Evolutionary conservation across 23 tunicate species (phyloP), one percentile per base, ranked within the genome.

Genomic region (Corella eumyota): DNA sequence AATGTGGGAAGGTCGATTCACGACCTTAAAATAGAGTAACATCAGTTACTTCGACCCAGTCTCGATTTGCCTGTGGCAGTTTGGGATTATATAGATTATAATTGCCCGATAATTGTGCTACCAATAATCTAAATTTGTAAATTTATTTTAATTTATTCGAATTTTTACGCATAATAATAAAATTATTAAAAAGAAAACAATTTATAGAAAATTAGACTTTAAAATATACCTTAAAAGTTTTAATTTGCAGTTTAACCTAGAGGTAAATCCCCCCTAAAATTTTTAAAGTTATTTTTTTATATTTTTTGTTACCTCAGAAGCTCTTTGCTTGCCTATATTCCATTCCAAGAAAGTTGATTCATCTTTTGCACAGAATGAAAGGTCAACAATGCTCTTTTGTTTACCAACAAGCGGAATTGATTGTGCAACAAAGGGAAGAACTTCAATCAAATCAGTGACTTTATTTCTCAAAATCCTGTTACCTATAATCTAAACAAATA

Each of bases 301-400:
- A n/a, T n/a, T n/a, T n/a, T n/a, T n/a, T n/a, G 54, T 47, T 36
- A 82, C 94, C 71, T 84, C 83, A 9, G 94, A 60, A 13, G 94
- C 94, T 0, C 81, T 53, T 64, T 84, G 94, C 36, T 84, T 84
- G 25, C 94, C 94, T 44, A 75, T 64, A 50, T 84, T 84, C 94
- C 94, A 84, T 15, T 70, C 78, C 29, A 70, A 40, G 54, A 75
- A 84, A 11, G 75, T 78, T 2, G 77, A 54, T 69, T 84, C 94
- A 0, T 77, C 25, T 62, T 59, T 45, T 24, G 94, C 94, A 49
- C 77, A 76, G 48, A 84, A 84, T 26, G 94, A 83, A 45, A 75
- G 45, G 21, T 75, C 36, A 13, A 46, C 11, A 21, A 75, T 21
- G 50, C 50, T 56, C n/a, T 71, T 44, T 11, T 64, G 54, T 50